Evolutionary conservation across 1,140 invertebrate species (phyloP), one percentile per base, ranked within the genome.

Genomic region (Contarinia nasturtii): DNA sequence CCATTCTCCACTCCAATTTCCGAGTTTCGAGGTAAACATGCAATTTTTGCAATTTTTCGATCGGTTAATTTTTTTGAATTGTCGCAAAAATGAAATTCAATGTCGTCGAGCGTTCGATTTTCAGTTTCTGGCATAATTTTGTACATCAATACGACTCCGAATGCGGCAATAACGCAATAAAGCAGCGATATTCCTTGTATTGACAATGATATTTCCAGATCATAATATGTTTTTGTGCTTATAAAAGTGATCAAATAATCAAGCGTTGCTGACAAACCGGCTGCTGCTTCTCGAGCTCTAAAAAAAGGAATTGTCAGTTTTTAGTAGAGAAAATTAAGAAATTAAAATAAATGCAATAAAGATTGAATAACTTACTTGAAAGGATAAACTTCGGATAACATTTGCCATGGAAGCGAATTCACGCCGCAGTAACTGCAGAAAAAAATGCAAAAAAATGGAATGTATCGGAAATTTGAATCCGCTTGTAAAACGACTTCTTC

Each of bases 121-220:
- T 82, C 83, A 0, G 84, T 89, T 63, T 89, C 83, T 2, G 86
- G 84, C n/a, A 89, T 57, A 49, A 75, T 27, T 3, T 27, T 27
- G 27, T 27, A 27, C 3, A 27, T 27, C 27, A 27, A 10, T 5
- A 27, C 27, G 4, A 27, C 4, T 10, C 27, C 27, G 4, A 76
- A 17, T 14, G 72, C 63, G n/a, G 71, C 70, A 44, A 77, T 66
- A 4, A 53, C 64, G 5, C 72, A 66, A 58, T 78, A 82, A 40
- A 78, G 62, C 52, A 70, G 77, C 54, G 80, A 81, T 1, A 64
- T 66, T 2, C 72, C 75, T 51, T 68, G 69, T 12, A 72, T 53
- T 14, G 69, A 68, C 1, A 78, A 53, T 4, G 53, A 36, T 2
- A 55, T 55, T 49, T 75, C 67, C 11, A 72, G 46, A 36, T 71